phyloP scores from a whole-genome alignment of 2,888 invertebrate genomes.

The Tenthredo notha region DNA sequence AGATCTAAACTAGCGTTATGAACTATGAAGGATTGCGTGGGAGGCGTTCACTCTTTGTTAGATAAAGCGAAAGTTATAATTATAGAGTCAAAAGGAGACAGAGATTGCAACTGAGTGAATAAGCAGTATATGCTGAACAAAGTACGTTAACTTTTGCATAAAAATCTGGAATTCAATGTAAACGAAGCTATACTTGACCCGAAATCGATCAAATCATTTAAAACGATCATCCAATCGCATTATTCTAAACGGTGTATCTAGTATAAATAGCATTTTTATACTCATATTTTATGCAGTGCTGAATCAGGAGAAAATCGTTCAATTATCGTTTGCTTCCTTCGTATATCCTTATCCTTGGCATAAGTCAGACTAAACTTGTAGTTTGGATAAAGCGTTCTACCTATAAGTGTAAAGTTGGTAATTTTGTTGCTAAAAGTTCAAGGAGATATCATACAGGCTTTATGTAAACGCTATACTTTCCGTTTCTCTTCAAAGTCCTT shows the following conservation, averaged over 20 bases:
- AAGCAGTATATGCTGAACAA: not conserved
- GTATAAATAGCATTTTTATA: not conserved
- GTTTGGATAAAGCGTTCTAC: not conserved
- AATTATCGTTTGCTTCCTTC: not conserved
- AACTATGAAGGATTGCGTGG: conserved; percentile 33
- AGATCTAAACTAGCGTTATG: conserved; percentile 10
- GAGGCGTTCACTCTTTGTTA: not conserved
- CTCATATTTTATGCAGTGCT: not conserved
- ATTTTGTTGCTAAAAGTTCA: not conserved
- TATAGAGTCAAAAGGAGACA: not conserved
- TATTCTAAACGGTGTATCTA: not conserved
- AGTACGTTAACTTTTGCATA: not conserved
- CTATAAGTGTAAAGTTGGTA: not conserved
- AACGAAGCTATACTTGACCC: not conserved
- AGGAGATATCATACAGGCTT: not conserved
- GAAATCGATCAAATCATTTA: not conserved
- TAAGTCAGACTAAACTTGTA: not conserved
- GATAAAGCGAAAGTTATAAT: conserved; percentile 1
- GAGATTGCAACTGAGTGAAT: not conserved
- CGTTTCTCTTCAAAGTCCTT: not conserved
- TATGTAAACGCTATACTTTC: not conserved
- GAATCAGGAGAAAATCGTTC: not conserved
- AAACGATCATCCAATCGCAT: not conserved
- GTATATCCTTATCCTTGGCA: not conserved
- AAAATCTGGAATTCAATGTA: not conserved